Evolutionary conservation across 2,113 vertebrate genomes (phyloP).

Genomic region (Calonectris borealis): DNA sequence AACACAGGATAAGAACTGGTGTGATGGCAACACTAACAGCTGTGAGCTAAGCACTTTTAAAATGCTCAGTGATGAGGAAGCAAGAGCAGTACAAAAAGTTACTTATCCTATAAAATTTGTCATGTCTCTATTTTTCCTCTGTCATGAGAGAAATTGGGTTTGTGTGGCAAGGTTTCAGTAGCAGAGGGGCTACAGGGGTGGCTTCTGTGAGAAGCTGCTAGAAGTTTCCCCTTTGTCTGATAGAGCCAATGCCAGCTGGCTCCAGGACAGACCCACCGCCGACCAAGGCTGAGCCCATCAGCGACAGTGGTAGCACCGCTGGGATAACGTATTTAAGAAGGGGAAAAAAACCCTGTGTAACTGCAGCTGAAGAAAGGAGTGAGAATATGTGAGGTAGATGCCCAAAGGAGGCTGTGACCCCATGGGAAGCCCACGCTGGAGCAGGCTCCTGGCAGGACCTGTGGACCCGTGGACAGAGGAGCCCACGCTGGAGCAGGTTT

Average conservation of each 20-base stretch:
- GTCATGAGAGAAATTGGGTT: not conserved
- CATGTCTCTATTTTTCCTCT: not conserved
- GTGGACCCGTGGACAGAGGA: not conserved
- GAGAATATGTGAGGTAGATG: not conserved
- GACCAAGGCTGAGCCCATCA: not conserved
- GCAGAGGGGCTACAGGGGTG: not conserved
- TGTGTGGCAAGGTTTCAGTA: not conserved
- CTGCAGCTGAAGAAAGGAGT: not conserved
- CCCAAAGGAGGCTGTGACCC: not conserved
- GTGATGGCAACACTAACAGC: not conserved
- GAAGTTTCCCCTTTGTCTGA: not conserved
- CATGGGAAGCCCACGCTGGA: fast-evolving
- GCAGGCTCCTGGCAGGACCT: not conserved
- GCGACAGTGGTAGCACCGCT: not conserved
- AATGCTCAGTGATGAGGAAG: not conserved
- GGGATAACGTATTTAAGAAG: not conserved
- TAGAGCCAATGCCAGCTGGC: not conserved
- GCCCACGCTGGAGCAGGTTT: not conserved
- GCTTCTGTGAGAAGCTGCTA: not conserved
- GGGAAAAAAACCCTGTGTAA: not conserved
- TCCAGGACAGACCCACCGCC: fast-evolving
- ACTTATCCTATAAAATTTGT: not conserved
- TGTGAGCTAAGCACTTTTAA: not conserved
- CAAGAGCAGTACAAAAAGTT: not conserved
- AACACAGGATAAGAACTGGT: not conserved